Percentiles rank a stretch among this genome's conserved stretches.
Conservation (phyloP, 2,113 vertebrate species). For the Cynopterus brachyotis region DNA sequence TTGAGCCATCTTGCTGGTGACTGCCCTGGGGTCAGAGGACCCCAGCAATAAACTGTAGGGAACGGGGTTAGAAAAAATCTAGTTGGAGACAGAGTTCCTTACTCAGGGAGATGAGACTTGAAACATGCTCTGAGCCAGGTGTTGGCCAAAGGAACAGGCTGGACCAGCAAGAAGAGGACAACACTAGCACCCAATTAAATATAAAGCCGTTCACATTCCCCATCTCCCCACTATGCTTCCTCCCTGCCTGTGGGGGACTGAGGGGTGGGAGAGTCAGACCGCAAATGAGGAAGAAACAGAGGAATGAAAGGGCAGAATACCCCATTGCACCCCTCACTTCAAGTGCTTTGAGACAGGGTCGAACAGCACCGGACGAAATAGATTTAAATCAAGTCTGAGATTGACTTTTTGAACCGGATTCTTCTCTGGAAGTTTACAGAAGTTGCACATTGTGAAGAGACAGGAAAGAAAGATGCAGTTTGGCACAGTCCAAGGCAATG, state of each 20-base stretch:
- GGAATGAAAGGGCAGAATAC: neutral
- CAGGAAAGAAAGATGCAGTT: neutral
- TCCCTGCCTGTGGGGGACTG: neutral
- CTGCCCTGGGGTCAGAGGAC: neutral
- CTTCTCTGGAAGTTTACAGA: neutral
- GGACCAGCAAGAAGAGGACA: neutral
- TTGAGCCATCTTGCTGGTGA: neutral
- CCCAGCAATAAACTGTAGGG: neutral
- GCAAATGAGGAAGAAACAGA: neutral
- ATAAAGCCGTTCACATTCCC: neutral
- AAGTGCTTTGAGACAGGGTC: neutral
- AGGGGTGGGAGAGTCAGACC: fast-evolving
- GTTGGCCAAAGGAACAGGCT: neutral
- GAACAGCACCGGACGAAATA: neutral
- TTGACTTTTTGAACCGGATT: neutral
- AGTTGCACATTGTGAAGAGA: neutral
- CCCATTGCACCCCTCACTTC: neutral
- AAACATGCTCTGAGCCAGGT: neutral
- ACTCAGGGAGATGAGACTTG: neutral
- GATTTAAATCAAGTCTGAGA: neutral
- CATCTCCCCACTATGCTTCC: neutral
- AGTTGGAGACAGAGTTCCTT: neutral
- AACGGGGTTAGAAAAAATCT: neutral
- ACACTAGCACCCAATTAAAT: neutral
- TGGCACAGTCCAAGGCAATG: neutral